Percentiles rank a stretch among this genome's conserved stretches.
phyloP scores from a whole-genome alignment of 1,140 invertebrate genomes.

The Anadara kagoshimensis region DNA sequence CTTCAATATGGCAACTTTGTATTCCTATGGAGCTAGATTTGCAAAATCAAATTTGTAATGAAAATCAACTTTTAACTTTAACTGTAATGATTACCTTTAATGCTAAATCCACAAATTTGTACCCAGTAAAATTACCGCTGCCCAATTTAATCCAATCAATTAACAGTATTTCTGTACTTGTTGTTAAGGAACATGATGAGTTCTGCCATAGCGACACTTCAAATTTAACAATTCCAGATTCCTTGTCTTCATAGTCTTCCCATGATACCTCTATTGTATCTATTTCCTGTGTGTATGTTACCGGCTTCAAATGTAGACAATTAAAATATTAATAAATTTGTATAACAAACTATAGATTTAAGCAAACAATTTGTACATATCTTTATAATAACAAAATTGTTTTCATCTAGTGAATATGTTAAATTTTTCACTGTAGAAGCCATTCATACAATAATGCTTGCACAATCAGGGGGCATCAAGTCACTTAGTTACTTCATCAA shows the following conservation, averaged over 20 bases:
- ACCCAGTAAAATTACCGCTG: conserved; percentile 40
- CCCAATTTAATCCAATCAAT: conserved; percentile 34
- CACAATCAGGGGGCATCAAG: too few species aligned
- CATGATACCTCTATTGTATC: conserved; percentile 45
- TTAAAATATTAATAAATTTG: not conserved
- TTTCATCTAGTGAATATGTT: too few species aligned
- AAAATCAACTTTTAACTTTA: not conserved
- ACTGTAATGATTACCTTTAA: conserved; percentile 30
- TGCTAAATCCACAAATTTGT: conserved; percentile 45
- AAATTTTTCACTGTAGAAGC: too few species aligned
- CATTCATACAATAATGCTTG: too few species aligned
- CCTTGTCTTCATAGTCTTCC: conserved; percentile 49
- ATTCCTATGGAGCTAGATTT: too few species aligned
- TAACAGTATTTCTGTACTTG: conserved; percentile 17
- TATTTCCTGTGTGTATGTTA: conserved; percentile 42
- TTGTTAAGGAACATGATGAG: conserved; percentile 28
- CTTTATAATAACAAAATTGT: not conserved
- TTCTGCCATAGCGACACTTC: conserved; percentile 43
- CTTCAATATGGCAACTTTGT: too few species aligned
- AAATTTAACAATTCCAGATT: conserved; percentile 50
- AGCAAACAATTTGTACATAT: not conserved
- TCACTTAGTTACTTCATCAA: too few species aligned
- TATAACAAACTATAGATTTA: not conserved
- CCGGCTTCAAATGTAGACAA: conserved; percentile 31
- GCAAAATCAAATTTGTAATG: too few species aligned